Base-by-base conservation (phyloP, 1,140 invertebrate species). In the Forficula auricularia region DNA sequence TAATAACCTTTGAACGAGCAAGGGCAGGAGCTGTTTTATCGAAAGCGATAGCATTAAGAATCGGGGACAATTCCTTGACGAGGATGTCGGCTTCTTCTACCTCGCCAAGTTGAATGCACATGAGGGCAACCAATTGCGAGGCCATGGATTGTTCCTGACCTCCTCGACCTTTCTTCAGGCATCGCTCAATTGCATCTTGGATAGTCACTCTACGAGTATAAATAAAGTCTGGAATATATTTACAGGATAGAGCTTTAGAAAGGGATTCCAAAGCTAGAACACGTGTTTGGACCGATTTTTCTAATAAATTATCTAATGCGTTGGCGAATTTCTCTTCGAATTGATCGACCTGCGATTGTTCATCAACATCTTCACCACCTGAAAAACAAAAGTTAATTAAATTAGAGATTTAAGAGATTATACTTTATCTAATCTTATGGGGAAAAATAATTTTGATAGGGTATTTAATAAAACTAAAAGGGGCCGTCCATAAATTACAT, bases 271-370 rank as follows among this genome's bases (percentile, higher is more conserved):
- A 67, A 38, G 78, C 82, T 3, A 64, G 64, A 2, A 75, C 74
- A 40, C 91, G 71, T 4, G 77, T 78, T 48, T 87, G 84, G 1
- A 79, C 75, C 45, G 86, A 86, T 54, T 90, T 88, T 47, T 90
- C 79, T 2, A 73, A 75, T 6, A 89, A 63, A 19, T 79, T 80
- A 57, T 95, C 91, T 35, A 95, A 76, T 0, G 77, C 73, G 53
- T 90, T 83, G 16, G 74, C 71, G 13, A 95, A 62, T 60, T 90
- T 89, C 40, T 92, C 87, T 61, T 95, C 89, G 53, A 89, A 79
- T 32, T 78, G 72, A 55, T 94, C 88, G 46, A 68, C 68, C 45
- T 68, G 64, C 38, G 66, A 60, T 9, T 70, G 55, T 42, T 76
- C 73, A 36, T 72, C 72, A 31, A 65, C 62, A 39, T 69, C 68